Evolutionary conservation across 2,888 invertebrate species (phyloP).

Genomic region (Andrena hattorfiana): DNA sequence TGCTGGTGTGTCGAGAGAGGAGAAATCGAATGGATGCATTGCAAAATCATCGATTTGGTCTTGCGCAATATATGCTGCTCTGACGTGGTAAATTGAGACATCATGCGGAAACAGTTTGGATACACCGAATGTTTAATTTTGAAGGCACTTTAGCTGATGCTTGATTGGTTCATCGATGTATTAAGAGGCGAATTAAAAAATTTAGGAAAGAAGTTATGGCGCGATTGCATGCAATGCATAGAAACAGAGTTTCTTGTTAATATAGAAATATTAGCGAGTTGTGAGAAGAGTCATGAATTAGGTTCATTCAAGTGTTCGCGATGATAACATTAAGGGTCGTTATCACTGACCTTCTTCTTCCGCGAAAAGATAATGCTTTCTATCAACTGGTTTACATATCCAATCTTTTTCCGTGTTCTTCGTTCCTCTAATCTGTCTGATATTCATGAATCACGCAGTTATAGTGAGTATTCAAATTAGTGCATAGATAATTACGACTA

Average conservation of each 20-base stretch:
- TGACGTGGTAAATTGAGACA: conserved; percentile 16
- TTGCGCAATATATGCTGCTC: conserved; percentile 9
- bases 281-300: conserved; percentile 13
- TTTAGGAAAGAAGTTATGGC: too few relatives aligned
- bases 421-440: neutral
- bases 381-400: conserved; percentile 19
- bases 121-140: too few relatives aligned
- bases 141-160: too few relatives aligned
- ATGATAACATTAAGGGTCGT: conserved; percentile 30
- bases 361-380: conserved; percentile 30
- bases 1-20: neutral
- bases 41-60: conserved; percentile 31
- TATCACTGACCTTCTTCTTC: conserved; percentile 55
- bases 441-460: conserved; percentile 10
- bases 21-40: conserved; percentile 43
- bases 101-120: neutral
- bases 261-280: neutral
- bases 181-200: too few relatives aligned
- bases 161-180: too few relatives aligned
- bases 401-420: conserved; percentile 15
- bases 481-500: neutral
- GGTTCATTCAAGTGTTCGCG: neutral
- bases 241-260: neutral
- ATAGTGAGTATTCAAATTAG: conserved; percentile 3
- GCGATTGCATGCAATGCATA: neutral